These are phyloP conservation scores for Aurelia sp. DNA, from an alignment of 30 jellyfish, hydroid and myxozoan genomes.

Conservation along the genomic window DNA sequence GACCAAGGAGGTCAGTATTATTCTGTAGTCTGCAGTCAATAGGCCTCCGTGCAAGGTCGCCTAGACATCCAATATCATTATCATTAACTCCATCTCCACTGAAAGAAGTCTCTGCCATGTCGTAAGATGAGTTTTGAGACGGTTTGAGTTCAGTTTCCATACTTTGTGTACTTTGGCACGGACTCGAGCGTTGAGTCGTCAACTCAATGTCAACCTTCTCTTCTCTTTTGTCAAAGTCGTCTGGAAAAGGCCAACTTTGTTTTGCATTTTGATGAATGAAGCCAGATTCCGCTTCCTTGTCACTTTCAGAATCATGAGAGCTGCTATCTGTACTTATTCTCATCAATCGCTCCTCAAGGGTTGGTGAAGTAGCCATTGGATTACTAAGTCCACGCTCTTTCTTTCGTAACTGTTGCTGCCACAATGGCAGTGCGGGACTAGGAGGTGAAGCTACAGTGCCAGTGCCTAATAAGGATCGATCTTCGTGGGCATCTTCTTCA, in stretches of 20 bases:
- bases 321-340: slow-evolving; percentile 37
- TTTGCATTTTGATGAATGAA: neutral
- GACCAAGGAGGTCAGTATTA: neutral
- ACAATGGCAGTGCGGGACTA: slow-evolving; percentile 71
- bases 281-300: slow-evolving; percentile 6
- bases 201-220: slow-evolving; percentile 1
- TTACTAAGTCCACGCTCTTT: slow-evolving; percentile 50
- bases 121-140: neutral
- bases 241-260: slow-evolving; percentile 1
- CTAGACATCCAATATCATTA: neutral
- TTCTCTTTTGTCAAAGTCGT: neutral
- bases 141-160: neutral
- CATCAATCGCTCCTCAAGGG: slow-evolving; percentile 67
- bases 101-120: slow-evolving; percentile 17
- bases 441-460: slow-evolving; percentile 35
- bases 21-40: neutral
- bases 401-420: slow-evolving; percentile 76
- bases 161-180: neutral
- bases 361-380: slow-evolving; percentile 31
- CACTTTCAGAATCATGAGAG: slow-evolving; percentile 22
- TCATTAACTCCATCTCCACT: neutral
- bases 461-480: slow-evolving; percentile 11
- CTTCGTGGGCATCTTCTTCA: slow-evolving; percentile 62
- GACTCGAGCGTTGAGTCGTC: neutral
- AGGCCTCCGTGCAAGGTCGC: neutral